These are phyloP conservation scores for Boleophthalmus pectinirostris DNA, from an alignment of 2,113 vertebrate genomes.

Conservation along the genomic window DNA sequence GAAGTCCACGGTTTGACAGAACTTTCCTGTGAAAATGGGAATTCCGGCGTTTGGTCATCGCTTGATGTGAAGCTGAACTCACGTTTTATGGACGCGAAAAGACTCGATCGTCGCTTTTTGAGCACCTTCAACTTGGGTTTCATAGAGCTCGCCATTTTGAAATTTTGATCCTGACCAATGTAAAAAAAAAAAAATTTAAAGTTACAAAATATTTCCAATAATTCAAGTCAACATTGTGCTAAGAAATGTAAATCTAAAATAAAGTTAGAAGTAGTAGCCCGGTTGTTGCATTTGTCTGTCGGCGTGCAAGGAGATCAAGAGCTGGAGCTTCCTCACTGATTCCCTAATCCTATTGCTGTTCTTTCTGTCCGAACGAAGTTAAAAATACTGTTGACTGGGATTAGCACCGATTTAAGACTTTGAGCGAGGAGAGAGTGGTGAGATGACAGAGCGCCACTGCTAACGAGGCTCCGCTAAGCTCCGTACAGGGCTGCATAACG, in stretches of 20 bases:
- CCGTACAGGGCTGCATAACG: slow-evolving; percentile 7
- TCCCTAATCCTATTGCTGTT: slow-evolving; percentile 79
- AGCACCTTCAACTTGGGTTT: slow-evolving; percentile 60
- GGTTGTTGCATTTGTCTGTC: slow-evolving; percentile 40
- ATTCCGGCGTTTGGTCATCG: slow-evolving; percentile 66
- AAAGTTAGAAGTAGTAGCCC: slow-evolving; percentile 38
- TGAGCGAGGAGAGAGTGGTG: slow-evolving; percentile 52
- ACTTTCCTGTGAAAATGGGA: slow-evolving; percentile 83
- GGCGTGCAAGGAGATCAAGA: slow-evolving; percentile 61
- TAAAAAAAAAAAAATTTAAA: background rate
- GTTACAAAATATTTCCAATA: slow-evolving; percentile 24
- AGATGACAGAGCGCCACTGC: slow-evolving; percentile 32
- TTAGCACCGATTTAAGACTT: slow-evolving; percentile 78
- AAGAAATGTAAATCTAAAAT: slow-evolving; percentile 17
- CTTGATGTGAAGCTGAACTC: slow-evolving; percentile 68
- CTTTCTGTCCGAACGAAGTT: slow-evolving; percentile 76
- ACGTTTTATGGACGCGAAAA: slow-evolving; percentile 80
- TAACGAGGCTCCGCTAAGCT: slow-evolving; percentile 41
- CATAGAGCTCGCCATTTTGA: slow-evolving; percentile 50
- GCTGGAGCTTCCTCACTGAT: slow-evolving; percentile 62
- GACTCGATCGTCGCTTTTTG: slow-evolving; percentile 74
- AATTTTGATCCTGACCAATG: background rate
- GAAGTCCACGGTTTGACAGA: slow-evolving; percentile 86
- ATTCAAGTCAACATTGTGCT: slow-evolving; percentile 4
- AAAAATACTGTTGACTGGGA: slow-evolving; percentile 80